A percentile compares a stretch with the other conserved stretches of the same genome.
phyloP scores from a whole-genome alignment of 1,140 invertebrate genomes.

The Neotoxoptera formosana region DNA sequence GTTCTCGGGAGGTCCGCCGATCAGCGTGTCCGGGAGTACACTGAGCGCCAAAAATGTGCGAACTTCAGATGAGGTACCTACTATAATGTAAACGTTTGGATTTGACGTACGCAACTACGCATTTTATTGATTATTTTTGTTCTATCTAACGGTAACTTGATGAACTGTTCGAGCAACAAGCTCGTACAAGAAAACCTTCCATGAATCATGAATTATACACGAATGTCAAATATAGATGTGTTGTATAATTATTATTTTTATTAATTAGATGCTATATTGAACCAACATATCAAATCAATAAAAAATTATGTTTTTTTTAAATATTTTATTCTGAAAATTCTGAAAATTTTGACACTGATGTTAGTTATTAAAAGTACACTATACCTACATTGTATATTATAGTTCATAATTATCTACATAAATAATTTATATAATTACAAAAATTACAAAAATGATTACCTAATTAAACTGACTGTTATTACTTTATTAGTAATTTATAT shows the following conservation, averaged over 20 bases:
- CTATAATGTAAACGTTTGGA: not conserved
- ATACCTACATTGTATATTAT: too few relatives aligned
- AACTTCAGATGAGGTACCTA: conserved; percentile 2
- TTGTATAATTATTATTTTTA: not conserved
- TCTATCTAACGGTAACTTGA: not conserved
- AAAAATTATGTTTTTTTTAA: not conserved
- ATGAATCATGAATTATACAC: not conserved
- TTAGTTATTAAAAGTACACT: too few relatives aligned
- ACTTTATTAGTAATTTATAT: not conserved
- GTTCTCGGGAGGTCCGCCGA: not conserved
- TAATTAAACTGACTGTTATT: not conserved
- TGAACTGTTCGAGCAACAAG: conserved; percentile 38
- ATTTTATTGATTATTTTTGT: conserved; percentile 44
- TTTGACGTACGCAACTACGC: conserved; percentile 40
- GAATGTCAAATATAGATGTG: too few relatives aligned
- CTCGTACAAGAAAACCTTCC: not conserved
- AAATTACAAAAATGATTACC: not conserved
- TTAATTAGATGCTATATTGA: not conserved
- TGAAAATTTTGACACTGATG: too few relatives aligned
- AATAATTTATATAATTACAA: not conserved
- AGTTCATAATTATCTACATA: too few relatives aligned
- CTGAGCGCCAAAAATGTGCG: conserved; percentile 27
- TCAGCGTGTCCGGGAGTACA: not conserved
- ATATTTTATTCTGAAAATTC: not conserved
- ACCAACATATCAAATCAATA: not conserved